Evolutionary conservation across 2,797 vertebrate species (phyloP).

Genomic region (Hippocampus kuda): DNA sequence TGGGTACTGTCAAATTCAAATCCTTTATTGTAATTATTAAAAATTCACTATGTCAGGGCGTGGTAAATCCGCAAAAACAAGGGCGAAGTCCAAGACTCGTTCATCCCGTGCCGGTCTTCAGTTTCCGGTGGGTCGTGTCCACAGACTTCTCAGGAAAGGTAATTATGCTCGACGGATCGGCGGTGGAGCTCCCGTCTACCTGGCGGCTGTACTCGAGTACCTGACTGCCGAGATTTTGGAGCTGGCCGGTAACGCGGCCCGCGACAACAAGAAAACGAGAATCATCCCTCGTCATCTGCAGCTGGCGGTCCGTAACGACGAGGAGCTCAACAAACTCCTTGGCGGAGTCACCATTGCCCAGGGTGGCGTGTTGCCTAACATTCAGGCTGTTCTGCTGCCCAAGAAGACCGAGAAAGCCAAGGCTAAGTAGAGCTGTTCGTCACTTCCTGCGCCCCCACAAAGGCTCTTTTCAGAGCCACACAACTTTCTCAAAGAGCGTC

Average conservation of each 20-base stretch:
- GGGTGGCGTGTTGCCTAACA: not conserved
- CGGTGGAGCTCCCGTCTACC: not conserved
- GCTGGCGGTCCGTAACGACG: not conserved
- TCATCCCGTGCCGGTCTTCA: not conserved
- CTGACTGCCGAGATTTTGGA: not conserved
- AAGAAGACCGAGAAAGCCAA: not conserved
- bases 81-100: not conserved
- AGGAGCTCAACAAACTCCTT: not conserved
- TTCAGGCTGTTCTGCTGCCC: not conserved
- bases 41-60: not conserved
- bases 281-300: not conserved
- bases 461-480: not conserved
- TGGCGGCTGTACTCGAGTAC: not conserved
- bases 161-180: not conserved
- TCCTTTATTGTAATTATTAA: too few relatives aligned
- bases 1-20: too few relatives aligned
- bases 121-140: not conserved
- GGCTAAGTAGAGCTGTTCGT: not conserved
- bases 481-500: not conserved
- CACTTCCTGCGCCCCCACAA: not conserved
- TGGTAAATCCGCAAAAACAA: not conserved
- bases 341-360: not conserved
- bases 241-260: not conserved
- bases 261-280: constrained; percentile 1
- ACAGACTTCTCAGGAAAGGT: not conserved